Evolutionary conservation across 2,113 vertebrate genomes (phyloP).

Genomic region (Potamarius usumacintae): DNA sequence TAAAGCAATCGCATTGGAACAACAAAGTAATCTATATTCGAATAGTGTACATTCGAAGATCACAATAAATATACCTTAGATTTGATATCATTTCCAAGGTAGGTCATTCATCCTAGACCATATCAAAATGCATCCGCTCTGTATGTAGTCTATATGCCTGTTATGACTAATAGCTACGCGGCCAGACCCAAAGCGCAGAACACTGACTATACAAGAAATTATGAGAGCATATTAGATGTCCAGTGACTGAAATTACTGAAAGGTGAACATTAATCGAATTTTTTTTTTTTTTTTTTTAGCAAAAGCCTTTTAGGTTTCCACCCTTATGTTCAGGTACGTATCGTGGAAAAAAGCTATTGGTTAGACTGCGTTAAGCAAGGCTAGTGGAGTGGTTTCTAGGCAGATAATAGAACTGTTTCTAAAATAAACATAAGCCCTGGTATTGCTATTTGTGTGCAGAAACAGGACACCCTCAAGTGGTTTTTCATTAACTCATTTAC

Average conservation of each 20-base stretch:
- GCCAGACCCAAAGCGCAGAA: conserved; percentile 69
- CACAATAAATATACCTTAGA: conserved; percentile 93
- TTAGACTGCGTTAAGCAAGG: conserved; percentile 30
- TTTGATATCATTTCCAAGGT: conserved; percentile 71
- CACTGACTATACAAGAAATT: conserved; percentile 71
- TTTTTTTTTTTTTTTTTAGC: neutral
- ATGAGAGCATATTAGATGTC: conserved; percentile 56
- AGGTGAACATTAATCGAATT: conserved; percentile 7
- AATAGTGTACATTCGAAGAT: conserved; percentile 86
- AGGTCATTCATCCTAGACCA: conserved; percentile 66
- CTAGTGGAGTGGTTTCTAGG: conserved; percentile 32
- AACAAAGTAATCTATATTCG: conserved; percentile 78
- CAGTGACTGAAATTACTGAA: conserved; percentile 42
- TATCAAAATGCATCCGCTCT: conserved; percentile 62
- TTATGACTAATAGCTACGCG: conserved; percentile 59
- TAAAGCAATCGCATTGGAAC: conserved; percentile 87
- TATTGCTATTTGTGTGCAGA: conserved; percentile 30
- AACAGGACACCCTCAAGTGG: neutral
- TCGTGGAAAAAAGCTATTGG: neutral
- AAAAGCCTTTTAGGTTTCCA: neutral
- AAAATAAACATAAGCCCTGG: conserved; percentile 31
- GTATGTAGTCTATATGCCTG: conserved; percentile 67
- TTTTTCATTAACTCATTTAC: neutral
- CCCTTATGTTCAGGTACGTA: conserved; percentile 15
- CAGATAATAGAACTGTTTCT: conserved; percentile 20